Base-by-base conservation (phyloP, 2,888 invertebrate genomes). In the Strigamia transsilvanica region DNA sequence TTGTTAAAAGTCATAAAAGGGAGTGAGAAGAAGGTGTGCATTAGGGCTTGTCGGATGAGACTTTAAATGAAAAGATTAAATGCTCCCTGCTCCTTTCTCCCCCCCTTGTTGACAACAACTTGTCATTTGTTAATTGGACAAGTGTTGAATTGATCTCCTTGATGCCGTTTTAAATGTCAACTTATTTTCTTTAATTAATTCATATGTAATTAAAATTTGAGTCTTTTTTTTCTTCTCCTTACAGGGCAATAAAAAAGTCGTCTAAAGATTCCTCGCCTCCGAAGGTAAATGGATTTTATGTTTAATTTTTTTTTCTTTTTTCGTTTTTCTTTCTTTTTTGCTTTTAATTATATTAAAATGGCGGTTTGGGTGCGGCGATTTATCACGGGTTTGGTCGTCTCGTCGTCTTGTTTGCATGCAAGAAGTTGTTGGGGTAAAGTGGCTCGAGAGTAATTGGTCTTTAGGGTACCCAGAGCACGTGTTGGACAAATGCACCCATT, bases 381-480 rank as follows among this genome's bases (percentile, higher is more conserved):
- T 61, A 13, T 61, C 61, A 61, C n/a, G n/a, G 12, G 61, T 27
- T 27, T 61, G 21, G 61, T 61, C n/a, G 61, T 61, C 61, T 61
- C 21, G 27, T 2, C 13, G 12, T n/a, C 61, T 2, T 42, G 12
- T 42, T 61, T 61, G 61, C 61, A 61, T 61, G 61, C 61, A 61
- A 61, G 61, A 61, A 61, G 61, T 61, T n/a, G 61, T 13, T 18
- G 21, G 61, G n/a, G 61, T 61, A 61, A 61, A 61, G 61, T 61
- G 61, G 61, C 61, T 21, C n/a, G 21, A 61, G 61, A 61, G 21
- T 61, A 61, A 61, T 61, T 61, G 61, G 61, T n/a, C 61, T 61
- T 61, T 61, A 61, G 61, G 61, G 61, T 61, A 61, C 61, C 61
- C 61, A 9, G 61, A n/a, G 61, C 61, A 61, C 61, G 61, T 61